Evolutionary conservation across 2,113 vertebrate species (phyloP).

Genomic region (Gulo gulo): DNA sequence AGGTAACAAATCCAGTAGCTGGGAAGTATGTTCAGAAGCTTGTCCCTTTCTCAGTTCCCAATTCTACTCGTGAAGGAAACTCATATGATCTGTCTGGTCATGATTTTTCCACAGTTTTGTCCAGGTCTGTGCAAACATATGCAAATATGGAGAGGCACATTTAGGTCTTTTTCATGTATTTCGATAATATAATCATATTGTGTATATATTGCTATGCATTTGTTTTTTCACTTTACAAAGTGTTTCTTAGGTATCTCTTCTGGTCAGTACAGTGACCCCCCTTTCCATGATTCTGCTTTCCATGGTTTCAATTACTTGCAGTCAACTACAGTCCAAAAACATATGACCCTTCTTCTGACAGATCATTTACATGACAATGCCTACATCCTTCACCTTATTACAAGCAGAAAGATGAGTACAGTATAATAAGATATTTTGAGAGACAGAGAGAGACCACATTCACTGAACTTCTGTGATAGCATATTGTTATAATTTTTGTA

Average conservation of each 20-base stretch:
- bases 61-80: background rate
- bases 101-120: background rate
- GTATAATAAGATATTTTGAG: background rate
- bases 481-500: background rate
- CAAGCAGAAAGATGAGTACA: background rate
- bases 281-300: background rate
- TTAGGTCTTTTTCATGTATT: background rate
- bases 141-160: background rate
- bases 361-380: background rate
- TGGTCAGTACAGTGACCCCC: background rate
- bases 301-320: background rate
- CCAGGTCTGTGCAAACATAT: background rate
- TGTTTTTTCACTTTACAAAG: background rate
- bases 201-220: background rate
- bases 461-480: background rate
- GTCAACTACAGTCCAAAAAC: background rate
- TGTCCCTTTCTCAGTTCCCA: background rate
- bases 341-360: background rate
- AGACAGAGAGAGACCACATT: background rate
- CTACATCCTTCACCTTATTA: background rate
- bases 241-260: background rate
- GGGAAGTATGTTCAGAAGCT: background rate
- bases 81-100: background rate
- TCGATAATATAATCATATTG: background rate
- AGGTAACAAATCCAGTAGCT: background rate